Evolutionary conservation across 2,888 invertebrate species (phyloP), one percentile per base, ranked within the genome.

Genomic region (Orthonychiurus folsomi): DNA sequence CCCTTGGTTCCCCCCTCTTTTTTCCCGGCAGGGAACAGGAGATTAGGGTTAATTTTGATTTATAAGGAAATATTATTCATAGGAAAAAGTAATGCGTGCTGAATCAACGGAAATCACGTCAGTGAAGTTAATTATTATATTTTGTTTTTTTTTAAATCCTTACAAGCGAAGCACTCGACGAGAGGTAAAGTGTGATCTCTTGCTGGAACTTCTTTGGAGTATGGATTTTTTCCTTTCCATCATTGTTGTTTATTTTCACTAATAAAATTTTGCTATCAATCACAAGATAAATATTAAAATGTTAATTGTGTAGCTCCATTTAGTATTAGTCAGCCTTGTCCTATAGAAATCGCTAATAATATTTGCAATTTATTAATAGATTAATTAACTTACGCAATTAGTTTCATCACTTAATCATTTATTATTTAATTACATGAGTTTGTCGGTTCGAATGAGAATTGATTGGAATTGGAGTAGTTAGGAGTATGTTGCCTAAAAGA

Each of bases 111-210:
- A n/a, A n/a, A n/a, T n/a, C n/a, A n/a, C n/a, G n/a, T n/a, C n/a
- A n/a, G n/a, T 55, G 26, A 27, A 25, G 21, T 56, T 26, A n/a
- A 26, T 24, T 24, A 56, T 24, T 27, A 56, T 64, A 50, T 62
- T 59, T 27, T 60, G 26, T 59, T 58, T 37, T 54, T 66, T 63
- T 66, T 56, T 64, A 59, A 66, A 60, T 66, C 63, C 61, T 56
- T 61, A 58, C 64, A 68, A 68, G 66, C 62, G 66, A 68, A 66
- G 66, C 55, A 63, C 63, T 59, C 62, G 64, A 59, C 54, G 56
- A 37, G 65, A 65, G 67, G 67, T 64, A 63, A 64, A 59, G 48
- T 21, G 15, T 12, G 52, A 26, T n/a, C 12, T 37, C 24, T 59
- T 28, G 20, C 47, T 50, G 20, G 27, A 37, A 37, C 37, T 5